phyloP scores from a whole-genome alignment of 2,797 vertebrate species.

The Tamandua tetradactyla region DNA sequence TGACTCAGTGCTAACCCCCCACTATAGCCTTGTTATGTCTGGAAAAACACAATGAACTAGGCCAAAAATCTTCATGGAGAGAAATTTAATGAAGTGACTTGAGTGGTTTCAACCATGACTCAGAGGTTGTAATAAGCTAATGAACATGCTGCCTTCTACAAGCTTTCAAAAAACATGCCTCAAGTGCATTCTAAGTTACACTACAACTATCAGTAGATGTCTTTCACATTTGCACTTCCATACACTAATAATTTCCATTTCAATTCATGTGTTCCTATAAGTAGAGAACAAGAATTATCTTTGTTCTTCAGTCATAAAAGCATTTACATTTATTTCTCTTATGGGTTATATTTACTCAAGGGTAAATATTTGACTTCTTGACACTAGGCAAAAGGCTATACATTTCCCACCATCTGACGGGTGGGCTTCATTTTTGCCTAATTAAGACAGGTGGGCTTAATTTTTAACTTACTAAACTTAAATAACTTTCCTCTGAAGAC shows the following conservation, averaged over 20 bases:
- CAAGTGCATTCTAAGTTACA: not conserved
- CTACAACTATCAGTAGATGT: not conserved
- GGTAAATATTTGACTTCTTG: not conserved
- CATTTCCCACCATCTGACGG: not conserved
- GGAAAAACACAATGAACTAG: constrained; percentile 51
- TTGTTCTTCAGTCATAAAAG: not conserved
- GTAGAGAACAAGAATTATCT: not conserved
- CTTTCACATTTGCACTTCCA: not conserved
- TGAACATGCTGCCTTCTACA: constrained; percentile 15
- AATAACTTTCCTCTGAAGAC: not conserved
- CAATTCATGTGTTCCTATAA: not conserved
- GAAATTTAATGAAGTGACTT: constrained; percentile 64
- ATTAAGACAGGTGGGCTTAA: too few relatives aligned
- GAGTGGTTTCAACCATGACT: constrained; percentile 62
- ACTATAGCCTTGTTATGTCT: constrained; percentile 37
- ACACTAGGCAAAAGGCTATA: not conserved
- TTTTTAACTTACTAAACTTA: not conserved
- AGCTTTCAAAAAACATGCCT: not conserved
- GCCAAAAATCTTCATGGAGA: not conserved
- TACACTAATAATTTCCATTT: not conserved
- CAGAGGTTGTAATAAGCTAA: constrained; percentile 56
- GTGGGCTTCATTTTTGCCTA: not conserved
- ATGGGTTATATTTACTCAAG: not conserved
- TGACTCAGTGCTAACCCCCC: constrained; percentile 34
- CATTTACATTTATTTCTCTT: not conserved